Base-by-base conservation (phyloP, 2,113 vertebrate genomes). In the Oreochromis tanganicae region DNA sequence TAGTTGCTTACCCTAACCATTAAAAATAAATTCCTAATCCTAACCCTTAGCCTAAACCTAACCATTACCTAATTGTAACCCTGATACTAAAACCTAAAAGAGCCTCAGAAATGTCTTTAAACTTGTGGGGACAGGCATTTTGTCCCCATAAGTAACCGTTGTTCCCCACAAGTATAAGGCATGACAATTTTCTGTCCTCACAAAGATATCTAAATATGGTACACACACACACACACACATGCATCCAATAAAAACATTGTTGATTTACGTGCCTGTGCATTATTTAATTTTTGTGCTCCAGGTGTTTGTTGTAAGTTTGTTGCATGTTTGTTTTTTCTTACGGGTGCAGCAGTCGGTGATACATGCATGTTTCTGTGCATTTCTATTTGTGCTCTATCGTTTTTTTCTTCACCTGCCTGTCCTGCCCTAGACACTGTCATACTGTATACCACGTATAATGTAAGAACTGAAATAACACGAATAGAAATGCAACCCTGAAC, bases 381-480 rank as follows among this genome's bases (percentile, higher is more conserved):
- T 63, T 63, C 32, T 63, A 63, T 36, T 63, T 36, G 32, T 63
- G 32, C 32, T 63, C 29, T 63, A 63, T 36, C 2, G 0, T 36
- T 63, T 63, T 11, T 36, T 7, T 63, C 17, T 36, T 36, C 59
- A n/a, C 32, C 4, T 36, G 32, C 9, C 59, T 36, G 59, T 63
- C 59, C 59, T 63, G 59, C 9, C 32, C 29, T 4, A 36, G 59
- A 63, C 59, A 36, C 17, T 63, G 59, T 63, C 17, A 4, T 63
- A 63, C 59, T 63, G 2, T 66, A 7, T 36, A 66, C 61, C 32
- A 66, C 2, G 0, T 36, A 66, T 66, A 3, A n/a, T 63, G 32
- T n/a, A 63, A 66, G 12, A 66, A 66, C n/a, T 36, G 17, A 66
- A 66, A 66, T 0, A 66, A n/a, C 61, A 36, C 1, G 0, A 66